Evolutionary conservation across 2,888 invertebrate genomes (phyloP).

Genomic region (Nephrotoma guestfalica): DNA sequence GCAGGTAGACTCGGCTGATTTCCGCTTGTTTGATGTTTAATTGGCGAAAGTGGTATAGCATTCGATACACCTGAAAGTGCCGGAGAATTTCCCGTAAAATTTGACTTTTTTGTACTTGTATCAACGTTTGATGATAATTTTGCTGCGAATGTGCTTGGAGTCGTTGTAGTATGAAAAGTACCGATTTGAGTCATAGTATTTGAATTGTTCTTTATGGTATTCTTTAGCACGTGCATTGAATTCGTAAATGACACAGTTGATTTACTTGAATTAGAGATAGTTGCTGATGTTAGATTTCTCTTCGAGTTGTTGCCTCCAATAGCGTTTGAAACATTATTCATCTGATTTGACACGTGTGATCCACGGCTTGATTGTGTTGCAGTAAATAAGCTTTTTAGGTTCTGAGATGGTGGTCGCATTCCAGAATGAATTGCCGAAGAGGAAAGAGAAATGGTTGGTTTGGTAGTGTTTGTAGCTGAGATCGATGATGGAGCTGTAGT

Average conservation of each 20-base stretch:
- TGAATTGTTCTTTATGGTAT: constrained; percentile 25
- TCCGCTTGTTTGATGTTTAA: constrained; percentile 10
- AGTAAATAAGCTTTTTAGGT: constrained; percentile 9
- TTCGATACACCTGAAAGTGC: not conserved
- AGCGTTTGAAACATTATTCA: constrained; percentile 16
- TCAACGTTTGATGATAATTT: constrained; percentile 35
- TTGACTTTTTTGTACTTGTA: constrained; percentile 13
- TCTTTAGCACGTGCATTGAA: constrained; percentile 36
- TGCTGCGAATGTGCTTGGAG: constrained; percentile 30
- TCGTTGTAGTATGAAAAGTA: constrained; percentile 14
- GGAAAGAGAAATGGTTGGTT: not conserved
- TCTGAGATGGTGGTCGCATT: constrained; percentile 18
- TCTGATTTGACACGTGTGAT: not conserved
- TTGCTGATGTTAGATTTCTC: constrained; percentile 14
- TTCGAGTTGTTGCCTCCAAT: constrained; percentile 16
- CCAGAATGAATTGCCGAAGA: not conserved
- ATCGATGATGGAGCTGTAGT: constrained; percentile 2
- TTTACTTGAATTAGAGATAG: constrained; percentile 26
- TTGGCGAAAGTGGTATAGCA: constrained; percentile 6
- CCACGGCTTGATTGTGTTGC: not conserved
- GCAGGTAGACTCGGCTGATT: constrained; percentile 12
- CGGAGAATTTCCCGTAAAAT: not conserved
- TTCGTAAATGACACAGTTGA: constrained; percentile 42
- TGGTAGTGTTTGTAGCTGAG: not conserved
- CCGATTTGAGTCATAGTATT: constrained; percentile 15